Conservation (phyloP, 2,888 invertebrate species). For the Cyrtodaria siliqua region DNA sequence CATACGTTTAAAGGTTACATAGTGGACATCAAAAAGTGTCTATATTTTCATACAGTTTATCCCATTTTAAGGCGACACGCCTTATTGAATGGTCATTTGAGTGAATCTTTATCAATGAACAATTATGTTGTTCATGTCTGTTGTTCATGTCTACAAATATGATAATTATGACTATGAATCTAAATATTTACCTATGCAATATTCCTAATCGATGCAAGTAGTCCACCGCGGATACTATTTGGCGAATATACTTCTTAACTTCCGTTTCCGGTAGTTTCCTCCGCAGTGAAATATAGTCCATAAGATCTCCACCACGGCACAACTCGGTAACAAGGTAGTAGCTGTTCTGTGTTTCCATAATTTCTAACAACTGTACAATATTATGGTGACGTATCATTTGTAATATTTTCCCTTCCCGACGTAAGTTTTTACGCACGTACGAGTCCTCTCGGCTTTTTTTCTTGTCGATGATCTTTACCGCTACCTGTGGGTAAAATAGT, state of each 20-base stretch:
- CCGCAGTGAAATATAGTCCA: conserved; percentile 83
- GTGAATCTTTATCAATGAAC: too few relatives aligned
- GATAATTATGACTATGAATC: too few relatives aligned
- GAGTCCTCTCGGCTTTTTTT: conserved; percentile 83
- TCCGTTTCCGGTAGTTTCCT: conserved; percentile 81
- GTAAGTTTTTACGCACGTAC: conserved; percentile 83
- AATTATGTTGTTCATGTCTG: too few relatives aligned
- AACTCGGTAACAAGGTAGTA: conserved; percentile 85
- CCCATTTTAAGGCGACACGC: too few relatives aligned
- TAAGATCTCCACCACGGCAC: conserved; percentile 84
- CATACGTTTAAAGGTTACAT: too few relatives aligned
- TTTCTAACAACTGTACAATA: conserved; percentile 83
- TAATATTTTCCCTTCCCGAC: conserved; percentile 83
- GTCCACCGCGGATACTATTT: conserved; percentile 84
- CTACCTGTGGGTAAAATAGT: conserved; percentile 81
- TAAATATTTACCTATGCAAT: conserved; percentile 84
- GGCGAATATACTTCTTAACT: conserved; percentile 81
- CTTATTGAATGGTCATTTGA: too few relatives aligned
- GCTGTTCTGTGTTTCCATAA: conserved; percentile 85
- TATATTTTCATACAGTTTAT: too few relatives aligned
- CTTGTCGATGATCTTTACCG: conserved; percentile 85
- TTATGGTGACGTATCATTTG: conserved; percentile 84
- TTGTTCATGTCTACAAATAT: too few relatives aligned
- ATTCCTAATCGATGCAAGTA: conserved; percentile 84
- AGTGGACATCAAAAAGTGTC: too few relatives aligned